Evolutionary conservation across 2,113 vertebrate genomes (phyloP), one percentile per base, ranked within the genome.

Genomic region (Callorhinus ursinus): DNA sequence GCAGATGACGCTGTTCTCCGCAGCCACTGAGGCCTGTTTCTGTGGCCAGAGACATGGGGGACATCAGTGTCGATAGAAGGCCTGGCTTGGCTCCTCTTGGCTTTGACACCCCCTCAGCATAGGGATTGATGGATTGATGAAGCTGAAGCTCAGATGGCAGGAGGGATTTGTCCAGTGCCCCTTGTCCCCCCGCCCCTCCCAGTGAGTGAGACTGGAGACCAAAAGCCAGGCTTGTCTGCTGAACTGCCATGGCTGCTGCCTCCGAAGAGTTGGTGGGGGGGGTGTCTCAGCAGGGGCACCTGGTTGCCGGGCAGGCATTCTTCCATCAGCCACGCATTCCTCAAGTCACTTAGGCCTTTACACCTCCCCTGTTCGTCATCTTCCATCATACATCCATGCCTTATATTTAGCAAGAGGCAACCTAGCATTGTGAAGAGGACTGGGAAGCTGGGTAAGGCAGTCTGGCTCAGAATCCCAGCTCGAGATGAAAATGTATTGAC

Each of bases 1-100:
- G 97, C 99, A 99, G 85, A 99, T 99, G 71, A 99, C 98, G 3
- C 99, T 99, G 99, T 99, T 99, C 98, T 99, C 99, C 1, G 99
- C 99, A 26, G 99, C 99, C 84, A 99, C 98, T 0, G 99, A 99
- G 16, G 99, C 99, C 98, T 99, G 99, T 98, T 99, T 99, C 99
- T 99, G 97, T 91, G 80, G 81, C 42, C 97, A 71, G 88, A 97
- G 69, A 94, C 57, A 96, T 4, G 10, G 72, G 14, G 33, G 57
- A 53, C 49, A 55, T 94, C 36, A 88, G 3, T 96, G 80, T 69
- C 92, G 55, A 82, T 26, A n/a, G 69, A 90, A 93, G 80, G 63
- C 55, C 63, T n/a, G 69, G 55, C 22, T 36, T 76, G 55, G 53
- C 15, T 83, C 57, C 74, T 93, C 89, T 76, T 88, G 84, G 55